phyloP scores from a whole-genome alignment of 2,888 invertebrate species.

The Conistra vaccinii region DNA sequence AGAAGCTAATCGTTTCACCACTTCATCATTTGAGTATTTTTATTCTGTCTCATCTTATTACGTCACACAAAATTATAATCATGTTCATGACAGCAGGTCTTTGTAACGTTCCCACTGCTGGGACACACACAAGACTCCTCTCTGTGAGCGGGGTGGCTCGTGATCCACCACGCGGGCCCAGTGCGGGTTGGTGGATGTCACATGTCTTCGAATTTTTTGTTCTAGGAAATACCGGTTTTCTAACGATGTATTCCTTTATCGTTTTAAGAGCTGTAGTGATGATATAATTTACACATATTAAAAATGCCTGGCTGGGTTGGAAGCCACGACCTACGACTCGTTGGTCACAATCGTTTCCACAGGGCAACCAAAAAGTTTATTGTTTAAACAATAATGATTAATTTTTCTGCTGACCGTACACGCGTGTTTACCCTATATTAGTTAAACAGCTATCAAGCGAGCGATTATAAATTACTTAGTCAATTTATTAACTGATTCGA shows the following conservation, averaged over 20 bases:
- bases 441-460: constrained; percentile 30
- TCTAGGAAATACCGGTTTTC: background rate
- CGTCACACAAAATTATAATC: too few relatives aligned
- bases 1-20: too few relatives aligned
- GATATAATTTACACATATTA: background rate
- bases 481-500: constrained; percentile 17
- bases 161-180: background rate
- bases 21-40: too few relatives aligned
- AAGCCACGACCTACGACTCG: background rate
- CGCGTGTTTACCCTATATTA: constrained; percentile 41
- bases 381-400: background rate
- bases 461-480: constrained; percentile 46
- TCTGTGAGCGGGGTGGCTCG: background rate
- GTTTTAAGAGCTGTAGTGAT: background rate
- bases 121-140: too few relatives aligned
- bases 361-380: too few relatives aligned
- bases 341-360: background rate
- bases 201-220: background rate
- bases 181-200: background rate
- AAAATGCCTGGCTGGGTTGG: background rate
- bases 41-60: too few relatives aligned
- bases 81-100: too few relatives aligned
- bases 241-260: background rate
- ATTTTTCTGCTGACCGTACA: background rate
- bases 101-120: background rate